phyloP scores from a whole-genome alignment of 2,888 invertebrate species.

The Xestoiulus laeticollis region DNA sequence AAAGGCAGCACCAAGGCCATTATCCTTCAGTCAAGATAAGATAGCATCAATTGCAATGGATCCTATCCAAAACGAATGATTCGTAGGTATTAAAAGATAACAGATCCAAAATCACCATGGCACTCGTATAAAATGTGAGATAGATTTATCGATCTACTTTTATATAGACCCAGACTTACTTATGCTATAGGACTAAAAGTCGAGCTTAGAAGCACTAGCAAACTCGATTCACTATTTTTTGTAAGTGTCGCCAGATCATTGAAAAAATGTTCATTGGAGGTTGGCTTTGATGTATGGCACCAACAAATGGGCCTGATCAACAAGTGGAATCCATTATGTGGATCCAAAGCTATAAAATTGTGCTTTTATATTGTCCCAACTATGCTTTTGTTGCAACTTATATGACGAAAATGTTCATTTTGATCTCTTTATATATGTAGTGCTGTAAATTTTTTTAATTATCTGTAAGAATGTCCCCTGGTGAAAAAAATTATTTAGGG shows the following conservation, averaged over 20 bases:
- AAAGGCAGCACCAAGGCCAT: neutral
- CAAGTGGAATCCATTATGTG: constrained; percentile 1
- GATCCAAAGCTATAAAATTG: too few relatives aligned
- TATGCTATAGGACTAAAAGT: neutral
- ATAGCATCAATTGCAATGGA: neutral
- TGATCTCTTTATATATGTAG: too few relatives aligned
- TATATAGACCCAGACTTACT: neutral
- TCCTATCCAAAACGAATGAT: constrained; percentile 25
- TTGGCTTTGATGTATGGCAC: neutral
- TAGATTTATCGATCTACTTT: constrained; percentile 32
- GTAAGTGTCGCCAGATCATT: neutral
- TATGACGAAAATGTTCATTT: too few relatives aligned
- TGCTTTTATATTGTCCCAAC: too few relatives aligned
- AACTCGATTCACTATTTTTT: neutral
- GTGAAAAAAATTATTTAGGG: too few relatives aligned
- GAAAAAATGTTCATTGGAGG: neutral
- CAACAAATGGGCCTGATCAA: neutral
- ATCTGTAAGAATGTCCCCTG: too few relatives aligned
- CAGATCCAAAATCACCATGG: constrained; percentile 19
- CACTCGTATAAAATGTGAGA: neutral
- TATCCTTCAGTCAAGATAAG: neutral
- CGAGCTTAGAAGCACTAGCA: neutral
- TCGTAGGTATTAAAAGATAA: constrained; percentile 2
- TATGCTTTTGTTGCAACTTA: too few relatives aligned
- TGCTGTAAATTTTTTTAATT: too few relatives aligned